phyloP scores from a whole-genome alignment of 2,888 invertebrate species.

The Limnephilus marmoratus region DNA sequence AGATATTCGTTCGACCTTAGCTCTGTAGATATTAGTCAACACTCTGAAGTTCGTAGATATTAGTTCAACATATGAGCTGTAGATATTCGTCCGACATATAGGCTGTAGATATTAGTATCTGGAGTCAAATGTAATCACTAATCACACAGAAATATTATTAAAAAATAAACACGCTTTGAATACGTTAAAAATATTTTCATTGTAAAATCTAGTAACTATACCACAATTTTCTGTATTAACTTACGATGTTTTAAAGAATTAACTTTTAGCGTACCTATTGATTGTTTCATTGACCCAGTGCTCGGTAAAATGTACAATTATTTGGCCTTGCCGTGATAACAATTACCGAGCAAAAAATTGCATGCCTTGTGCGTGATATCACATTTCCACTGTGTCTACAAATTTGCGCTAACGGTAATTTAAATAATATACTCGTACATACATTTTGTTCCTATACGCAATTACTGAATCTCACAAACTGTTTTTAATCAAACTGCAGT shows the following conservation, averaged over 20 bases:
- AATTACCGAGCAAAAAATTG: background rate
- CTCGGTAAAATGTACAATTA: background rate
- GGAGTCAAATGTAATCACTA: no score
- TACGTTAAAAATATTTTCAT: no score
- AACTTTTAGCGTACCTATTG: background rate
- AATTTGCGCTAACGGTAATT: background rate
- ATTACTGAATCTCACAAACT: background rate
- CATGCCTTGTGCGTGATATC: constrained; percentile 13
- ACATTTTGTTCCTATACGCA: background rate
- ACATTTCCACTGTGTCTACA: background rate
- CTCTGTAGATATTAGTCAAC: no score
- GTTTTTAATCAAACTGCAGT: background rate
- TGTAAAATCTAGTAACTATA: background rate
- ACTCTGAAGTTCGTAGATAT: no score
- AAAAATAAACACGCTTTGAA: no score
- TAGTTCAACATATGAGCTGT: no score
- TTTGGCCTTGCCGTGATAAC: background rate
- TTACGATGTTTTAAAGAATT: background rate
- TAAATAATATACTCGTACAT: background rate
- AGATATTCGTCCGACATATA: no score
- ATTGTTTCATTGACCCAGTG: constrained; percentile 20
- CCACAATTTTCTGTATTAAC: background rate
- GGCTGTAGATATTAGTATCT: no score
- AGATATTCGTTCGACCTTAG: no score
- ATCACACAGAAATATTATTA: no score